These are phyloP conservation scores for Drosophila repletoides DNA, from an alignment of 1,140 invertebrate genomes.

Conservation along the genomic window DNA sequence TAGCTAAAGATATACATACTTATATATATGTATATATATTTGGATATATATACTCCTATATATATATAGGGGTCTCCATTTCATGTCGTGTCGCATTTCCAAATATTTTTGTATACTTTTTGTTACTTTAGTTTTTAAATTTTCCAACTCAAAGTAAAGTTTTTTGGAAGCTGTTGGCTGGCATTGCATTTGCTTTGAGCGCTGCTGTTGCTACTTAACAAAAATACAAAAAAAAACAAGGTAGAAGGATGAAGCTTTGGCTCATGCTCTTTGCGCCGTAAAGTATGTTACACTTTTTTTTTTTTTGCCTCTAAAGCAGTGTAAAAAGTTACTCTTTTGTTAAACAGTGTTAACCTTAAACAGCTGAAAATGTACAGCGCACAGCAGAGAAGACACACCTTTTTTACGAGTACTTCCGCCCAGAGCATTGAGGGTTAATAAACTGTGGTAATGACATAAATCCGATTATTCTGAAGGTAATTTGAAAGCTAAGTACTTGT, in stretches of 20 bases:
- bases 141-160: slow-evolving; percentile 44
- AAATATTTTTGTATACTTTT: slow-evolving; percentile 26
- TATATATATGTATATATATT: background rate
- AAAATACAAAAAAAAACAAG: background rate
- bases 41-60: background rate
- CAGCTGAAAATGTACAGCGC: background rate
- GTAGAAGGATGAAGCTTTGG: slow-evolving; percentile 9
- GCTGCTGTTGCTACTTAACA: background rate
- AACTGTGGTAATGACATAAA: too few species aligned
- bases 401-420: background rate
- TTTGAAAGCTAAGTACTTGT: too few species aligned
- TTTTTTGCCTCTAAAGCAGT: slow-evolving; percentile 7
- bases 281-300: slow-evolving; percentile 34
- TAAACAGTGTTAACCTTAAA: slow-evolving; percentile 23
- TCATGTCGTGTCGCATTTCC: slow-evolving; percentile 15
- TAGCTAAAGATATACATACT: background rate
- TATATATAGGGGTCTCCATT: background rate
- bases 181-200: slow-evolving; percentile 22
- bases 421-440: too few species aligned
- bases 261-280: slow-evolving; percentile 51
- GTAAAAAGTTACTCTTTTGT: slow-evolving; percentile 9
- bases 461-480: too few species aligned
- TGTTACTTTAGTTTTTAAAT: slow-evolving; percentile 23
- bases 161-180: slow-evolving; percentile 19
- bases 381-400: background rate